A percentile compares a stretch with the other conserved stretches of the same genome.
phyloP scores from a whole-genome alignment of 2,113 vertebrate species.

The Pseudolaguvia tuberculata region DNA sequence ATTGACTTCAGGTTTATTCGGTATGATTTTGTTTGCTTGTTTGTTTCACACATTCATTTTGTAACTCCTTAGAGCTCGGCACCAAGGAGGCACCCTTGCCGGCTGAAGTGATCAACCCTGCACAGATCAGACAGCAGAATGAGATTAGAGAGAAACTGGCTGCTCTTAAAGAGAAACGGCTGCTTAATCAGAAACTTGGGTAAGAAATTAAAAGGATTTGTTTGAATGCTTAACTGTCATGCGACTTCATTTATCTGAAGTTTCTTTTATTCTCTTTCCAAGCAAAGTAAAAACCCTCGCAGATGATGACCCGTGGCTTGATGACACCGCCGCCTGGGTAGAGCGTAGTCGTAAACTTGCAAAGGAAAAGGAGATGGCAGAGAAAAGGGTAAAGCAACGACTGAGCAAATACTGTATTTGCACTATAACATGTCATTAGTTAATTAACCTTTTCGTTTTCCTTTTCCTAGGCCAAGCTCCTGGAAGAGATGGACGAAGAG shows the following conservation, averaged over 20 bases:
- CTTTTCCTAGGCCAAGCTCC: constrained; percentile 70
- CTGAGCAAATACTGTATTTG: background rate
- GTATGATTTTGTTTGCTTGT: background rate
- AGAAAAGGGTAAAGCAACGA: constrained; percentile 75
- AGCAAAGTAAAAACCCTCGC: constrained; percentile 84
- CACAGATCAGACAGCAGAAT: constrained; percentile 71
- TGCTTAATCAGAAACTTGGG: constrained; percentile 84
- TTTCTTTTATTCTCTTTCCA: background rate
- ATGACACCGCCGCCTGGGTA: constrained; percentile 83
- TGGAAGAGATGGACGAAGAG: constrained; percentile 92
- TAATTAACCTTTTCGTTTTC: background rate
- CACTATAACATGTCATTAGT: background rate
- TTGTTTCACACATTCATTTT: background rate
- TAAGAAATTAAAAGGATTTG: constrained; percentile 39
- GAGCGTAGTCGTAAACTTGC: constrained; percentile 79
- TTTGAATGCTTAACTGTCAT: background rate
- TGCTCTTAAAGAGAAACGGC: constrained; percentile 83
- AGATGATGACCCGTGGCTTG: constrained; percentile 85
- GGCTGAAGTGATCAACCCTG: constrained; percentile 80
- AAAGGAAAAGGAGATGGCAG: constrained; percentile 85
- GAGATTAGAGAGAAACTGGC: constrained; percentile 85
- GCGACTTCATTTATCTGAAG: too few relatives aligned
- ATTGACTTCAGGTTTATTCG: background rate
- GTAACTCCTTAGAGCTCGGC: constrained; percentile 68
- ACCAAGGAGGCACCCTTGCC: constrained; percentile 83